Evolutionary conservation across 2,113 vertebrate species (phyloP).

Genomic region (Leptobrachium leishanense): DNA sequence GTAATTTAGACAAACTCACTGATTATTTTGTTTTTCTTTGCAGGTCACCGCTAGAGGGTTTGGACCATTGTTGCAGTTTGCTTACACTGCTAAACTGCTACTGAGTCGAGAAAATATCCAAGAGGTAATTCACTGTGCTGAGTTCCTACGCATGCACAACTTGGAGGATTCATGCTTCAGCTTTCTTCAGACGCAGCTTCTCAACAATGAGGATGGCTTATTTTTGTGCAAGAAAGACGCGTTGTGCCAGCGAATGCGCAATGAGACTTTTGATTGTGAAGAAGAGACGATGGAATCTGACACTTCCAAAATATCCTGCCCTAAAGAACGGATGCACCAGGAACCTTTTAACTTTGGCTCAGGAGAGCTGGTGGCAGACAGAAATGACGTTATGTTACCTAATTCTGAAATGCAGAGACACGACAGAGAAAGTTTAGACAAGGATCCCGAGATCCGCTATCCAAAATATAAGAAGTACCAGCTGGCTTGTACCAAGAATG

Average conservation of each 20-base stretch:
- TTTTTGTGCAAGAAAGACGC: conserved; percentile 84
- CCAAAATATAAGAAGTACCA: conserved; percentile 99
- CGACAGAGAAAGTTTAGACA: conserved; percentile 78
- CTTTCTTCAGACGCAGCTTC: conserved; percentile 94
- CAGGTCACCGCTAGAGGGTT: conserved; percentile 98
- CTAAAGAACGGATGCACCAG: conserved; percentile 71
- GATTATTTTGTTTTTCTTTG: conserved; percentile 59
- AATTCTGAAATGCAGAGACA: conserved; percentile 69
- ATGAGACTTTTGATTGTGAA: conserved; percentile 75
- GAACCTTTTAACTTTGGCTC: conserved; percentile 74
- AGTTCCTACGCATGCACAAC: conserved; percentile 98
- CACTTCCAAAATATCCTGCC: conserved; percentile 73
- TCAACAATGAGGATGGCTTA: conserved; percentile 86
- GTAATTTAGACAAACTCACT: conserved; percentile 78
- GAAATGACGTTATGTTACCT: conserved; percentile 71
- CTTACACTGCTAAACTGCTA: conserved; percentile 98
- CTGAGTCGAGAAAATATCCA: conserved; percentile 99
- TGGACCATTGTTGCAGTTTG: conserved; percentile 96
- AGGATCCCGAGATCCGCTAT: conserved; percentile 82
- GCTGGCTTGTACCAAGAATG: conserved; percentile 97
- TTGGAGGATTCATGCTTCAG: conserved; percentile 98
- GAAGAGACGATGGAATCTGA: conserved; percentile 85
- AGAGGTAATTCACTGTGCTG: conserved; percentile 96
- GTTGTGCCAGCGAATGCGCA: conserved; percentile 68
- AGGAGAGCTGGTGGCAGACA: conserved; percentile 64